A percentile compares a stretch with the other conserved stretches of the same genome.
phyloP scores from a whole-genome alignment of 2,113 vertebrate genomes.

The Clarias macrocephalus region DNA sequence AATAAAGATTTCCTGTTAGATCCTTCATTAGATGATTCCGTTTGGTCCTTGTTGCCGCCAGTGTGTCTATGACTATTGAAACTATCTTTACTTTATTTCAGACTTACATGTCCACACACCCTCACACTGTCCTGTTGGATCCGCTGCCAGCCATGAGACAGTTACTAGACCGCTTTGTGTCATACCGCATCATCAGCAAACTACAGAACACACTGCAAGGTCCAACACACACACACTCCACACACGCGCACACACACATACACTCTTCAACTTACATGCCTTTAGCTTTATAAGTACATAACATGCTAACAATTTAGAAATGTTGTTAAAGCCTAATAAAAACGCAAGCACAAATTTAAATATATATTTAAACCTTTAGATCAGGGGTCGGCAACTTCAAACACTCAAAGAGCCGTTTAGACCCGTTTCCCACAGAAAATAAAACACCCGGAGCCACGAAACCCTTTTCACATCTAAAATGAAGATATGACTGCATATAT shows the following conservation, averaged over 20 bases:
- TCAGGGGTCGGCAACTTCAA: too few species aligned
- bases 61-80: not conserved
- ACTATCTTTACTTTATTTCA: conserved; percentile 38
- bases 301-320: not conserved
- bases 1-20: not conserved
- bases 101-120: conserved; percentile 68
- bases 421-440: too few species aligned
- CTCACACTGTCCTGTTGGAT: conserved; percentile 69
- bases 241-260: not conserved
- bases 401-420: too few species aligned
- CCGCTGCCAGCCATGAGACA: conserved; percentile 70
- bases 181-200: conserved; percentile 70
- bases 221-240: conserved; percentile 23
- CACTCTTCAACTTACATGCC: not conserved
- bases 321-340: not conserved
- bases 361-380: not conserved
- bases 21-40: not conserved
- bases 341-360: not conserved
- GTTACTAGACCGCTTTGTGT: conserved; percentile 73
- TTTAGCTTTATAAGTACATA: not conserved
- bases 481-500: too few species aligned
- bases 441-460: too few species aligned
- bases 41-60: not conserved
- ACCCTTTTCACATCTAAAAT: too few species aligned
- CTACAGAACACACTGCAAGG: conserved; percentile 68